Conservation (phyloP, 2,888 invertebrate genomes). For the Steinernema carpocapsae region DNA sequence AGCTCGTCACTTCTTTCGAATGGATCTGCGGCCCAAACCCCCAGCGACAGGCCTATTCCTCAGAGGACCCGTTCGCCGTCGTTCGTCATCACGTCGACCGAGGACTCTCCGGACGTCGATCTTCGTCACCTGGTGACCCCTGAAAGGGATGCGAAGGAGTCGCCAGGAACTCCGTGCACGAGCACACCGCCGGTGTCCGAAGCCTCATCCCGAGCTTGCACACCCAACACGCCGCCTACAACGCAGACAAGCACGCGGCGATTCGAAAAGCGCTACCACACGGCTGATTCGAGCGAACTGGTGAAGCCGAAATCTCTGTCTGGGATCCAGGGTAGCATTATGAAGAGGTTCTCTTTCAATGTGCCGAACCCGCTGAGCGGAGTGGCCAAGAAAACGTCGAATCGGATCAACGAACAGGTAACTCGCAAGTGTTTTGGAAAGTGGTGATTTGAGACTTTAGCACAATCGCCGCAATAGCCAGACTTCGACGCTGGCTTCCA, state of each 20-base stretch:
- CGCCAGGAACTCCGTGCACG: constrained; percentile 22
- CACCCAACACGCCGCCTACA: constrained; percentile 30
- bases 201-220: constrained; percentile 22
- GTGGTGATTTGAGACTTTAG: constrained; percentile 33
- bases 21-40: background rate
- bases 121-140: constrained; percentile 17
- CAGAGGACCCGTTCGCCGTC: constrained; percentile 19
- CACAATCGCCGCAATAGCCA: constrained; percentile 61
- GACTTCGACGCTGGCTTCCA: constrained; percentile 56
- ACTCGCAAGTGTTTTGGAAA: too few relatives aligned
- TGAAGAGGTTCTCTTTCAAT: constrained; percentile 57
- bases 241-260: constrained; percentile 40
- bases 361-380: constrained; percentile 52
- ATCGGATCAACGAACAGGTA: constrained; percentile 42
- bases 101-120: constrained; percentile 36
- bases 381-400: constrained; percentile 49
- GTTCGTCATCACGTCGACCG: constrained; percentile 17
- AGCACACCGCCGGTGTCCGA: constrained; percentile 25
- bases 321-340: constrained; percentile 11
- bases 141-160: background rate
- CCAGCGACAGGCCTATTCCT: background rate
- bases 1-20: constrained; percentile 14
- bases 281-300: constrained; percentile 76
- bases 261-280: constrained; percentile 73
- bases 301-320: constrained; percentile 45